These are phyloP conservation scores for Tichodroma muraria DNA, from an alignment of 2,113 vertebrate species.

Conservation along the genomic window DNA sequence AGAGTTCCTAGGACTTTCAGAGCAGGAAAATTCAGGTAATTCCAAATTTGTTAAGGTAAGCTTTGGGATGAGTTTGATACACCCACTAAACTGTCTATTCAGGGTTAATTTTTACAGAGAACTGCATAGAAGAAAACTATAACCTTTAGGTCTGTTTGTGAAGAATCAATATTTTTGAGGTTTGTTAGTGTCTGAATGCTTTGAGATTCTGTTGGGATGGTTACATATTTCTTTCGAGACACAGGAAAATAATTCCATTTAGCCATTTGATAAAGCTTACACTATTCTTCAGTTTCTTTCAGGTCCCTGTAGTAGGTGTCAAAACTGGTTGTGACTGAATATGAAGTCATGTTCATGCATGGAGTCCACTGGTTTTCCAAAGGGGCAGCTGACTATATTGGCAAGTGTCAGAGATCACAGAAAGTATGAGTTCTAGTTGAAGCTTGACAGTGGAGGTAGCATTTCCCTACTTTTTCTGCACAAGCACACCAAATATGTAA, in stretches of 20 bases:
- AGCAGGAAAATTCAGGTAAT: background rate
- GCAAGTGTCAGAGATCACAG: background rate
- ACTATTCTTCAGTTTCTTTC: background rate
- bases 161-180: background rate
- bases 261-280: background rate
- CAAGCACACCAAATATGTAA: background rate
- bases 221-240: background rate
- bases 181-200: background rate
- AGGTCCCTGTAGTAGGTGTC: background rate
- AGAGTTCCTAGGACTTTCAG: background rate
- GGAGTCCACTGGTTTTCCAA: background rate
- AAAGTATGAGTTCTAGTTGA: background rate
- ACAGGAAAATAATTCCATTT: background rate
- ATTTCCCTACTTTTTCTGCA: background rate
- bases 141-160: background rate
- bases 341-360: background rate
- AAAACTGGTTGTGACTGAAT: background rate
- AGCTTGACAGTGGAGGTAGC: background rate
- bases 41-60: background rate
- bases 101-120: background rate
- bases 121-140: background rate
- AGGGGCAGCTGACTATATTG: background rate
- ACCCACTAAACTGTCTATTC: background rate
- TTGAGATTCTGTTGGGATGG: background rate
- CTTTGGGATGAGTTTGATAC: background rate